These are phyloP conservation scores for Poecilia latipinna DNA, from an alignment of 2,113 vertebrate species.

Conservation along the genomic window DNA sequence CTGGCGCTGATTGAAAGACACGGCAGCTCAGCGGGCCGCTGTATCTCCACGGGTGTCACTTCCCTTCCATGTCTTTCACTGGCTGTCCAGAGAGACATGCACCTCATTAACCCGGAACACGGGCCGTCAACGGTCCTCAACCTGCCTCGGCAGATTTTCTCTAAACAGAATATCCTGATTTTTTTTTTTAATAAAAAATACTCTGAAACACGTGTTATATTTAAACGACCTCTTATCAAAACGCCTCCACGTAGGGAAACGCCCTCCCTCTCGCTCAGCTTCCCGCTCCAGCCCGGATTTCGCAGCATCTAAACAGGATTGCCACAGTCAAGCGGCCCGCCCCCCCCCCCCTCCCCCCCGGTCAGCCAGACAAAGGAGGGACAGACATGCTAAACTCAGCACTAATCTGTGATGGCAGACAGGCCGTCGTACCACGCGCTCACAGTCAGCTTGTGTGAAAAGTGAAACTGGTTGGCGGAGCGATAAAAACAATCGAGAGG, in stretches of 20 bases:
- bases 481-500: constrained; percentile 56
- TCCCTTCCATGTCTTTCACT: constrained; percentile 73
- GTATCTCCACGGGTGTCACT: constrained; percentile 73
- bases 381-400: constrained; percentile 68
- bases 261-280: constrained; percentile 17
- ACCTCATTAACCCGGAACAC: constrained; percentile 67
- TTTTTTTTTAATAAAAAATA: background rate
- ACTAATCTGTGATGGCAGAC: constrained; percentile 77
- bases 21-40: constrained; percentile 70
- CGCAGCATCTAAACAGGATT: constrained; percentile 78
- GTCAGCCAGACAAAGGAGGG: constrained; percentile 75
- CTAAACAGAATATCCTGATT: background rate
- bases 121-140: constrained; percentile 41
- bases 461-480: constrained; percentile 67
- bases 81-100: constrained; percentile 59
- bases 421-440: constrained; percentile 41
- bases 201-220: background rate
- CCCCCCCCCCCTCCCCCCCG: constrained; percentile 62
- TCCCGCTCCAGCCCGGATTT: constrained; percentile 53
- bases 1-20: constrained; percentile 71
- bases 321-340: constrained; percentile 65
- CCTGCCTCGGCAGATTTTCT: constrained; percentile 14
- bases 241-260: background rate
- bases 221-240: background rate
- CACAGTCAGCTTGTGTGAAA: constrained; percentile 61